These are phyloP conservation scores for Schizothorax lantsangensis DNA, from an alignment of 2,797 vertebrate genomes.

Conservation along the genomic window DNA sequence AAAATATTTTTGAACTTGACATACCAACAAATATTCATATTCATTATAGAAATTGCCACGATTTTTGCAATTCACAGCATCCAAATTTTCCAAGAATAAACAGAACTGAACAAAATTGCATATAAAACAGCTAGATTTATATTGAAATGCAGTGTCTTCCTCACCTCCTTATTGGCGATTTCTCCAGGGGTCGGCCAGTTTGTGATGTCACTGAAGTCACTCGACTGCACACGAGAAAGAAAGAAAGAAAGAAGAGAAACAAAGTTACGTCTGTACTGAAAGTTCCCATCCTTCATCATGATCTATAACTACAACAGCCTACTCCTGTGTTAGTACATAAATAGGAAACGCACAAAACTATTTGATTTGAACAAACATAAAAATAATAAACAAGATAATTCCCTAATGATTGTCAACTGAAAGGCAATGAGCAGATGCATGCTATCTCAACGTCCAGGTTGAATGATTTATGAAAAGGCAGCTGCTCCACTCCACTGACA, in stretches of 20 bases:
- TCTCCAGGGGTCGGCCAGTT: constrained; percentile 97
- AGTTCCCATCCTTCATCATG: neutral
- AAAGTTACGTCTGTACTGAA: neutral
- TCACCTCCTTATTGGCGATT: constrained; percentile 89
- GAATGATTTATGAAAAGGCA: constrained; percentile 23
- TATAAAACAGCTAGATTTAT: neutral
- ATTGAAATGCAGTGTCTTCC: constrained; percentile 25
- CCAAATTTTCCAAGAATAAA: neutral
- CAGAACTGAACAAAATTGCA: neutral
- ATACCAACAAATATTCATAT: neutral
- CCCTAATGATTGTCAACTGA: neutral
- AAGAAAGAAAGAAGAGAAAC: neutral
- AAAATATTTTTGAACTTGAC: neutral
- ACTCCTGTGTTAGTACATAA: neutral
- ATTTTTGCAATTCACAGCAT: neutral
- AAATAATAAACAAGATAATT: neutral
- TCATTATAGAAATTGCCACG: neutral
- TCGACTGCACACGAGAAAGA: constrained; percentile 75
- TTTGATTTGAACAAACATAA: neutral
- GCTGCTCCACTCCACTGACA: neutral
- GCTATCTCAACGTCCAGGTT: neutral
- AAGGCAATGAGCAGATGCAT: neutral
- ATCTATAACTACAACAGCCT: neutral
- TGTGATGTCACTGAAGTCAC: constrained; percentile 91
- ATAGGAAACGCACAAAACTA: neutral